These are phyloP conservation scores for Turritopsis rubra DNA, from an alignment of 30 jellyfish, hydroid and myxozoan species.

Conservation along the genomic window DNA sequence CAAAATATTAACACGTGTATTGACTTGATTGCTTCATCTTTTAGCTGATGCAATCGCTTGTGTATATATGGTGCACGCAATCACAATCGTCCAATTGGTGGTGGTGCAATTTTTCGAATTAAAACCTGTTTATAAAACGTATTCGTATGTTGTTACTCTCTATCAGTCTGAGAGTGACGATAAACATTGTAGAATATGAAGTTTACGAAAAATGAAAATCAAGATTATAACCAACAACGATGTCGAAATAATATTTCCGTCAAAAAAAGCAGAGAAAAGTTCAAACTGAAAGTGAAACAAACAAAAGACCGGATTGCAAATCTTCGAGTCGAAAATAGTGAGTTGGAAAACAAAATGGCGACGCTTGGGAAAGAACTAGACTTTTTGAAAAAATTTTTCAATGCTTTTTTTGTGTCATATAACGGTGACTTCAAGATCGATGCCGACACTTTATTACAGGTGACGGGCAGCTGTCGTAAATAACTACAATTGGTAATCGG, in stretches of 20 bases:
- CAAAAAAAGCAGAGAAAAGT: constrained; percentile 63
- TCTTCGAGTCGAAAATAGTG: constrained; percentile 39
- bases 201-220: background rate
- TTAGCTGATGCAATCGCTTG: constrained; percentile 31
- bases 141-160: too few species aligned
- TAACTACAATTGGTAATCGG: background rate
- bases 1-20: constrained; percentile 10
- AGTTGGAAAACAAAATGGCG: constrained; percentile 39
- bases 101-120: background rate
- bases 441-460: constrained; percentile 5
- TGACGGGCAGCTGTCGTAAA: background rate
- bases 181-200: background rate
- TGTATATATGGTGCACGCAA: constrained; percentile 8
- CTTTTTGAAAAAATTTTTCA: constrained; percentile 45
- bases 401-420: constrained; percentile 21
- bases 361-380: constrained; percentile 46
- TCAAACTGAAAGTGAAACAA: constrained; percentile 42
- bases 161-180: constrained; percentile 24
- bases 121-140: too few species aligned
- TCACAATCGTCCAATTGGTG: constrained; percentile 5
- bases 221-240: constrained; percentile 16
- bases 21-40: background rate
- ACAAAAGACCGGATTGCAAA: constrained; percentile 45
- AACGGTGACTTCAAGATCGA: background rate
- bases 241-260: constrained; percentile 55